Conservation (phyloP, 2,888 invertebrate species). For the Melieria omissa region DNA sequence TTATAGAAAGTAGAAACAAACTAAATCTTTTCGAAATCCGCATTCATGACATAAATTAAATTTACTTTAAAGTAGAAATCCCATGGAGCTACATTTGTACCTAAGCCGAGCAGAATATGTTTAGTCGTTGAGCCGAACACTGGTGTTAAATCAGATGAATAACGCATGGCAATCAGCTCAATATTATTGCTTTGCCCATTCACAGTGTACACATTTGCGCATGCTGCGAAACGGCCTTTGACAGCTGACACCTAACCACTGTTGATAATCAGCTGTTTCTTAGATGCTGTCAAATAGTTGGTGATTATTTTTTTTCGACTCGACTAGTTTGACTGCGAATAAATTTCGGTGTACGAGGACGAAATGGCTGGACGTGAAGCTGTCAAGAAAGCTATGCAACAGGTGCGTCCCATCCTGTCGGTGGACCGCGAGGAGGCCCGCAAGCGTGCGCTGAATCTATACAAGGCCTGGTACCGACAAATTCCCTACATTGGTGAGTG, state of each 20-base stretch:
- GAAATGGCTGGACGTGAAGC: conserved; percentile 66
- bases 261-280: conserved; percentile 39
- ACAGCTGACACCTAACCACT: not conserved
- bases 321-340: conserved; percentile 24
- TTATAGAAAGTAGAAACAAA: no score
- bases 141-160: no score
- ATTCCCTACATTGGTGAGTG: conserved; percentile 86
- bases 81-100: no score
- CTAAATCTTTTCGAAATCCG: no score
- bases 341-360: conserved; percentile 28
- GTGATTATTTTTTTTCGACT: conserved; percentile 23
- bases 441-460: conserved; percentile 84
- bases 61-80: no score
- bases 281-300: conserved; percentile 11
- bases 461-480: conserved; percentile 95
- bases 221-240: not conserved
- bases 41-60: no score
- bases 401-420: conserved; percentile 89
- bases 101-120: no score
- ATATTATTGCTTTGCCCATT: no score
- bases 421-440: conserved; percentile 80
- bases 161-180: no score
- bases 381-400: conserved; percentile 69
- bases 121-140: no score
- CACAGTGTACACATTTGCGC: no score